These are phyloP conservation scores for Aphidius gifuensis DNA, from an alignment of 1,140 invertebrate genomes.

Conservation along the genomic window DNA sequence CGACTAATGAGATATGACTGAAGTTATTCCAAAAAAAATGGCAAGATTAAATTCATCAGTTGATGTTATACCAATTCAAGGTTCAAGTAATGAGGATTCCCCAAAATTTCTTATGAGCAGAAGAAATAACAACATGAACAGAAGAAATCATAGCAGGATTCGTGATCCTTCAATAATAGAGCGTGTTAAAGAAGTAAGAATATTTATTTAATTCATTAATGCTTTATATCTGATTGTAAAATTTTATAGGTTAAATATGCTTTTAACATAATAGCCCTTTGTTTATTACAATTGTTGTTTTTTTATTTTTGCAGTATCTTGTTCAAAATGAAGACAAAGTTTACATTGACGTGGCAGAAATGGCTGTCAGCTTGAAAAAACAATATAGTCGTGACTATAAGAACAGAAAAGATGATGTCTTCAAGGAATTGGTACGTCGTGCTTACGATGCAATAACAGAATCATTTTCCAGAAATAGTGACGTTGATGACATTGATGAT, in stretches of 20 bases:
- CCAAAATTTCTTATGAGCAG: slow-evolving; percentile 23
- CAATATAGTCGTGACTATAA: slow-evolving; percentile 66
- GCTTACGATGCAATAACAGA: slow-evolving; percentile 57
- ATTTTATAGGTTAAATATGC: no score
- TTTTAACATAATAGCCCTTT: slow-evolving; percentile 15
- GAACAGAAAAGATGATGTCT: slow-evolving; percentile 65
- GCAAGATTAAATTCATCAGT: slow-evolving; percentile 44
- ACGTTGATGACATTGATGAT: no score
- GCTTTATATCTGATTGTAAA: not conserved
- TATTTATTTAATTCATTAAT: not conserved
- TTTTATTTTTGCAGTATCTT: slow-evolving; percentile 61
- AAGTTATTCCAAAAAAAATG: slow-evolving; percentile 46
- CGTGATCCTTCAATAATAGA: slow-evolving; percentile 30
- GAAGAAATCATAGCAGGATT: slow-evolving; percentile 16
- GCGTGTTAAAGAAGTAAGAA: slow-evolving; percentile 32
- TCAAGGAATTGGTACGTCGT: slow-evolving; percentile 63
- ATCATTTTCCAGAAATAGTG: slow-evolving; percentile 40
- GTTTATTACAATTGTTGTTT: slow-evolving; percentile 14
- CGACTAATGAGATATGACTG: slow-evolving; percentile 9
- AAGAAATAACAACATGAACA: slow-evolving; percentile 23
- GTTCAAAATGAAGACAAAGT: slow-evolving; percentile 69
- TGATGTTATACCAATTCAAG: slow-evolving; percentile 45
- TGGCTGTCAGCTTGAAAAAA: slow-evolving; percentile 69
- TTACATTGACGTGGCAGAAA: slow-evolving; percentile 69
- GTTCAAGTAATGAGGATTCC: slow-evolving; percentile 33